Evolutionary conservation across 35 echinoderm and acorn worm genomes (phyloP).

Genomic region (Hemicentrotus pulcherrimus): DNA sequence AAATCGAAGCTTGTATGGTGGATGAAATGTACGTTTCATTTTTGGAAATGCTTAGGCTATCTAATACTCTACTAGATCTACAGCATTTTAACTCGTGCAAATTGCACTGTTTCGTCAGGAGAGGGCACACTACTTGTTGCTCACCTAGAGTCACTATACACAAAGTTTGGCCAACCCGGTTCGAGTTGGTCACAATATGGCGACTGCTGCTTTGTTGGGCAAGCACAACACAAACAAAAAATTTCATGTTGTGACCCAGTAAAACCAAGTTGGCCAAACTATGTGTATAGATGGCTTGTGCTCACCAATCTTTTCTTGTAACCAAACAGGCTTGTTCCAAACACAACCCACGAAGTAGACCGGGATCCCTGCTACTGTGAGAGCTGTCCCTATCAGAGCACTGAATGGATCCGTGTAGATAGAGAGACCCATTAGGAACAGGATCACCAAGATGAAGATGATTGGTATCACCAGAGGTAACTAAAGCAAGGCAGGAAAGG

Average conservation of each 20-base stretch:
- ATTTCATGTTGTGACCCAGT: neutral
- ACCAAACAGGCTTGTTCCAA: constrained; percentile 52
- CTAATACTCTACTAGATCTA: neutral
- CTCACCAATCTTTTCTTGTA: constrained; percentile 28
- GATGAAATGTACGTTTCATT: neutral
- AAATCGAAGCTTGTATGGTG: too few species aligned
- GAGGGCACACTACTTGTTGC: neutral
- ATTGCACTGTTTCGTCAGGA: neutral
- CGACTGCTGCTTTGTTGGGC: neutral
- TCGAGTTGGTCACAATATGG: too few species aligned
- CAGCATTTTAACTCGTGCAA: neutral
- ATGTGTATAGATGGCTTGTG: neutral
- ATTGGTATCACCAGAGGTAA: constrained; percentile 36
- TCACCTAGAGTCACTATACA: neutral
- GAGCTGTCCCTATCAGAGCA: neutral
- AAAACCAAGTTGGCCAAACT: too few species aligned
- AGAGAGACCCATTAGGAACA: constrained; percentile 36
- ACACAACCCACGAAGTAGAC: constrained; percentile 20
- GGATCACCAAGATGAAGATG: constrained; percentile 27
- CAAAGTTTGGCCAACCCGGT: neutral
- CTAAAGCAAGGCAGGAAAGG: neutral
- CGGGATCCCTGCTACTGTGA: constrained; percentile 26
- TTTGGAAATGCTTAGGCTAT: neutral
- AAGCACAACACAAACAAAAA: neutral
- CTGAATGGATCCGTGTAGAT: constrained; percentile 41